These are phyloP conservation scores for Rhagonycha fulva DNA, from an alignment of 2,888 invertebrate genomes.

Conservation along the genomic window DNA sequence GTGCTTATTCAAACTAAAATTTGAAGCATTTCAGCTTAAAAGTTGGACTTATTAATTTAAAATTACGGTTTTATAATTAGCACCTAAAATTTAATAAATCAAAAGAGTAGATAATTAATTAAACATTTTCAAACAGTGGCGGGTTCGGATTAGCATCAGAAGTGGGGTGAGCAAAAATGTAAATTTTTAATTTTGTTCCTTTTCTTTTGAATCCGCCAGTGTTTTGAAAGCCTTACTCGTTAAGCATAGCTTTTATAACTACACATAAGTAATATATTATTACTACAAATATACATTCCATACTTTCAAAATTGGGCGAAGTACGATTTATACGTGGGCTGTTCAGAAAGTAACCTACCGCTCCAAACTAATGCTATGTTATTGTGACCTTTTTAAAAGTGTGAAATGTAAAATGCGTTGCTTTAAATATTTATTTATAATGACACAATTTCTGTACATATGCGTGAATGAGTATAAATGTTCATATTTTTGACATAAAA, in stretches of 20 bases:
- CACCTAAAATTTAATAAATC: not conserved
- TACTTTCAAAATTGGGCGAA: constrained; percentile 10
- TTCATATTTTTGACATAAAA: constrained; percentile 47
- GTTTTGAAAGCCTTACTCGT: constrained; percentile 6
- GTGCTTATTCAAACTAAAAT: constrained; percentile 18
- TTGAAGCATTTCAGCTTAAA: constrained; percentile 43
- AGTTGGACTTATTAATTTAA: not conserved
- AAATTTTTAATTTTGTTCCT: not conserved
- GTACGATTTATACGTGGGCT: not conserved
- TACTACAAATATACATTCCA: constrained; percentile 16
- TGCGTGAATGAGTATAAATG: constrained; percentile 47
- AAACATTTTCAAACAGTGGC: not conserved
- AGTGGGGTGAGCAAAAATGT: not conserved
- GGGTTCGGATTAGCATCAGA: not conserved
- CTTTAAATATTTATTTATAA: constrained; percentile 23
- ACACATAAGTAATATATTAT: not conserved
- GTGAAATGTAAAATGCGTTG: constrained; percentile 13
- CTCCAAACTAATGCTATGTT: not conserved
- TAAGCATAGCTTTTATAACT: constrained; percentile 8
- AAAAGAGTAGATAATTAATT: not conserved
- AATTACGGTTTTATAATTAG: constrained; percentile 10
- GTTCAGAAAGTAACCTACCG: not conserved
- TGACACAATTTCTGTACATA: constrained; percentile 37
- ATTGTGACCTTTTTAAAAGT: constrained; percentile 11
- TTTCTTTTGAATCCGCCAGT: not conserved